These are phyloP conservation scores for Acromyrmex echinatior DNA, from an alignment of 1,140 invertebrate species.

Conservation along the genomic window DNA sequence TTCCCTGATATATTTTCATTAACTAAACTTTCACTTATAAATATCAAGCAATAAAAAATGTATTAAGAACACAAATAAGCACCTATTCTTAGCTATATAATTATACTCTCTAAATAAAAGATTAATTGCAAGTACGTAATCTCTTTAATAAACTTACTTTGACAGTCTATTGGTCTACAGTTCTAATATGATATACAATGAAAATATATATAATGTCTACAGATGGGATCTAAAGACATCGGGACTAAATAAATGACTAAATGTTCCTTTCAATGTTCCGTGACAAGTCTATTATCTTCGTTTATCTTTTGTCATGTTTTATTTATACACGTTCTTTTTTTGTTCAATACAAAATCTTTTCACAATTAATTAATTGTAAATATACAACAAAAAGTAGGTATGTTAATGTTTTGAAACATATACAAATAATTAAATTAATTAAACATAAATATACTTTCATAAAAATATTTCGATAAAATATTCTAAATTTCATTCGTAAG, in stretches of 20 bases:
- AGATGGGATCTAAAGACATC: not conserved
- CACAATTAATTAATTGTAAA: not conserved
- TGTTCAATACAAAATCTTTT: not conserved
- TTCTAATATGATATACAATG: not conserved
- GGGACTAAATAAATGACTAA: not conserved
- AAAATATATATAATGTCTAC: slow-evolving; percentile 4
- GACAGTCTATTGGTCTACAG: not conserved
- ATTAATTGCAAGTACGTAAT: not conserved
- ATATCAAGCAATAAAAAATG: not conserved
- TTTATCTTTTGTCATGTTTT: not conserved
- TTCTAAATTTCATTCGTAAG: not conserved
- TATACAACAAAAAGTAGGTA: not conserved
- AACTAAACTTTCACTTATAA: not conserved
- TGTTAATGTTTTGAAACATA: not conserved
- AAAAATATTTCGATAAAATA: not conserved
- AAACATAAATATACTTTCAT: slow-evolving; percentile 1
- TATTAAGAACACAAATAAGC: not conserved
- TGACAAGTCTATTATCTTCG: not conserved
- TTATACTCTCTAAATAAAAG: not conserved
- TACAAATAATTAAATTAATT: too few relatives aligned
- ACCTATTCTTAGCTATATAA: not conserved
- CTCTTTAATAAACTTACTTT: slow-evolving; percentile 9
- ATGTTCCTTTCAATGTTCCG: not conserved
- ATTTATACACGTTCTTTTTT: not conserved
- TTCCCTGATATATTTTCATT: not conserved